Percentiles rank a stretch among this genome's conserved stretches.
phyloP scores from a whole-genome alignment of 2,113 vertebrate genomes.

The Sus scrofa region T2T-Sscrofa CM000812.6:10387501-10388000 shows the following conservation, averaged over 20 bases:
- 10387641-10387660: neutral
- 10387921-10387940: accelerated
- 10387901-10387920: neutral
- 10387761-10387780: neutral
- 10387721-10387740: neutral
- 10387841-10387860: neutral
- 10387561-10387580: neutral
- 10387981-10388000: neutral
- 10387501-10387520: neutral
- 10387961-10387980: neutral
- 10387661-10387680: neutral
- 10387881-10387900: neutral
- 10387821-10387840: neutral
- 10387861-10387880: neutral
- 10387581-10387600: neutral
- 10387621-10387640: too few relatives aligned
- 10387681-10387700: neutral
- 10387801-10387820: neutral
- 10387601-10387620: neutral
- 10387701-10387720: neutral
- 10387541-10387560: neutral
- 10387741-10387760: neutral
- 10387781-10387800: neutral
- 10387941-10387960: neutral
- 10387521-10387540: neutral